Evolutionary conservation across 2,888 invertebrate genomes (phyloP).

Genomic region (Drosophila mimetica): DNA sequence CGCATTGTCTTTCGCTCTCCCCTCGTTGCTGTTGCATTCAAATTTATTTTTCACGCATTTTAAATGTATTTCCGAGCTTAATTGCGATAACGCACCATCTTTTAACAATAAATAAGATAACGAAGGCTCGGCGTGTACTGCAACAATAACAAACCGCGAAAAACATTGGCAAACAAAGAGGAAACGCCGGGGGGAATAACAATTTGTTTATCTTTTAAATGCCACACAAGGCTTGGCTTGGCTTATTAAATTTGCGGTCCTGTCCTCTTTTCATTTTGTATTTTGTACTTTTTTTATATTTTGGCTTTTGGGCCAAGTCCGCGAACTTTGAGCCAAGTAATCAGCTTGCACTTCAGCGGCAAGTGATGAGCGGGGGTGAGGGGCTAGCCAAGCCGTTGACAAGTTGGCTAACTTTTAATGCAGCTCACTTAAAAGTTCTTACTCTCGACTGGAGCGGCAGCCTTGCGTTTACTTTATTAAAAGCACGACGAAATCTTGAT

Average conservation of each 20-base stretch:
- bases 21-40: constrained; percentile 4
- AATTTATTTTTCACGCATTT: constrained; percentile 58
- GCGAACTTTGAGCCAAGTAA: constrained; percentile 53
- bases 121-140: constrained; percentile 11
- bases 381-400: constrained; percentile 56
- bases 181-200: constrained; percentile 21
- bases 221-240: constrained; percentile 29
- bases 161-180: constrained; percentile 23
- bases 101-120: constrained; percentile 58
- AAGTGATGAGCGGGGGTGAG: constrained; percentile 7
- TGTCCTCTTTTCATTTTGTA: background rate
- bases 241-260: constrained; percentile 38
- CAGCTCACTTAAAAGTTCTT: constrained; percentile 67
- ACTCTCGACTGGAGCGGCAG: constrained; percentile 39
- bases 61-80: constrained; percentile 59
- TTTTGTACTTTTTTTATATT: constrained; percentile 1
- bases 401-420: constrained; percentile 76
- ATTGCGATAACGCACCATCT: constrained; percentile 60
- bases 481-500: constrained; percentile 40
- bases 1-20: constrained; percentile 11
- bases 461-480: constrained; percentile 43
- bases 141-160: constrained; percentile 22
- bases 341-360: constrained; percentile 49
- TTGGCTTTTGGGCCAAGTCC: constrained; percentile 21
- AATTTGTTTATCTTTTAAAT: constrained; percentile 39